Evolutionary conservation across 2,888 invertebrate species (phyloP).

Genomic region (Rhimphoctona megacephalus): DNA sequence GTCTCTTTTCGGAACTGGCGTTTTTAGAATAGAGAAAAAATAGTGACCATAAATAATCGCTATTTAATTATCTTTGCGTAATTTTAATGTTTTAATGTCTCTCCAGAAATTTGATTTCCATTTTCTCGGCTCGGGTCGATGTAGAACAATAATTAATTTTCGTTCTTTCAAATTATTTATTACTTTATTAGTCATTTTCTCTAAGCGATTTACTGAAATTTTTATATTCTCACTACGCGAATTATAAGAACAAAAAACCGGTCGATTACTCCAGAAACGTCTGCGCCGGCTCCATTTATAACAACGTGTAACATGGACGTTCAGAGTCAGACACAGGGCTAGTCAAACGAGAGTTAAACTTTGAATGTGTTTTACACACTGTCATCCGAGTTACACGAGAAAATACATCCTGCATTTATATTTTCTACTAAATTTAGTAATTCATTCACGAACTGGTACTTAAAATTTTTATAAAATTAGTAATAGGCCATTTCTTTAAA

Average conservation of each 20-base stretch:
- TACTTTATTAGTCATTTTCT: background rate
- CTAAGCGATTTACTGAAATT: background rate
- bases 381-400: background rate
- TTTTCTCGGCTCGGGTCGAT: background rate
- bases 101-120: background rate
- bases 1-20: background rate
- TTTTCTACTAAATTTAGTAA: too few species aligned
- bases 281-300: background rate
- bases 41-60: background rate
- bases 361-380: background rate
- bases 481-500: too few species aligned
- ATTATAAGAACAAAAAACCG: constrained; percentile 14
- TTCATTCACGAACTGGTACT: too few species aligned
- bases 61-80: background rate
- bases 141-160: background rate
- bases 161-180: background rate
- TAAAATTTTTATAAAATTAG: too few species aligned
- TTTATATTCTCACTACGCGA: constrained; percentile 7
- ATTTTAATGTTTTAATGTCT: background rate
- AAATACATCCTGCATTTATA: background rate
- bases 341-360: constrained; percentile 26
- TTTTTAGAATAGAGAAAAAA: background rate
- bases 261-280: constrained; percentile 7
- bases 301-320: constrained; percentile 28
- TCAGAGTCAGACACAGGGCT: background rate